phyloP scores from a whole-genome alignment of 2,888 invertebrate species.

The Eupithecia abbreviata region DNA sequence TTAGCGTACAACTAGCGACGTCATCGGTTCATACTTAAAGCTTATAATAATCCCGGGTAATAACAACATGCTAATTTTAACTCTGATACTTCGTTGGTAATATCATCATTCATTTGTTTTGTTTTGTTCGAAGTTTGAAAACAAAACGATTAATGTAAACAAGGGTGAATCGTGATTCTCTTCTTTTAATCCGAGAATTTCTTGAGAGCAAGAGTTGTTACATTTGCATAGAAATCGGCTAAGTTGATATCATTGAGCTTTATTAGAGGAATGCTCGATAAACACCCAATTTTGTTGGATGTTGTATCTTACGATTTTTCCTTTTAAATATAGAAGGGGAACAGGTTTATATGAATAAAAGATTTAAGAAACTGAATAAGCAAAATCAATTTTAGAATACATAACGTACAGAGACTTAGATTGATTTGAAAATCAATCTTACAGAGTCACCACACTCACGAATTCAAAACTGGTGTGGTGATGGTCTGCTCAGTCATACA shows the following conservation, averaged over 20 bases:
- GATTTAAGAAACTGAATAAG: not conserved
- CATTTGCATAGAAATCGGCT: constrained; percentile 74
- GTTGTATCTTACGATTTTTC: constrained; percentile 46
- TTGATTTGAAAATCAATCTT: not conserved
- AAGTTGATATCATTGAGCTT: constrained; percentile 68
- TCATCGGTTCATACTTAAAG: not conserved
- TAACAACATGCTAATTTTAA: constrained; percentile 13
- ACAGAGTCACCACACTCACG: not conserved
- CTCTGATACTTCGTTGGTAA: constrained; percentile 8
- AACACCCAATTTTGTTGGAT: constrained; percentile 65
- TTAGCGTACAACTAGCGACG: not conserved
- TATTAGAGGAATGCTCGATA: constrained; percentile 66
- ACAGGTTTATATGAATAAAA: not conserved
- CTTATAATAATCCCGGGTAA: not conserved
- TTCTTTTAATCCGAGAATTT: constrained; percentile 64
- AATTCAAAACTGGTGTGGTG: too few relatives aligned
- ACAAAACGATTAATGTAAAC: constrained; percentile 57
- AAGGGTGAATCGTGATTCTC: constrained; percentile 65
- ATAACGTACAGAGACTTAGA: not conserved
- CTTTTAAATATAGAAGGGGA: constrained; percentile 43
- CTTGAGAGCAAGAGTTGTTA: constrained; percentile 72
- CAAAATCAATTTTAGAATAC: not conserved
- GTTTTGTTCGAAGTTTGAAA: constrained; percentile 39
- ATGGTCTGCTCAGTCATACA: not conserved
- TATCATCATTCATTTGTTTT: constrained; percentile 22